These are phyloP conservation scores for Epirrita christyi DNA, from an alignment of 2,888 invertebrate species.

Conservation along the genomic window DNA sequence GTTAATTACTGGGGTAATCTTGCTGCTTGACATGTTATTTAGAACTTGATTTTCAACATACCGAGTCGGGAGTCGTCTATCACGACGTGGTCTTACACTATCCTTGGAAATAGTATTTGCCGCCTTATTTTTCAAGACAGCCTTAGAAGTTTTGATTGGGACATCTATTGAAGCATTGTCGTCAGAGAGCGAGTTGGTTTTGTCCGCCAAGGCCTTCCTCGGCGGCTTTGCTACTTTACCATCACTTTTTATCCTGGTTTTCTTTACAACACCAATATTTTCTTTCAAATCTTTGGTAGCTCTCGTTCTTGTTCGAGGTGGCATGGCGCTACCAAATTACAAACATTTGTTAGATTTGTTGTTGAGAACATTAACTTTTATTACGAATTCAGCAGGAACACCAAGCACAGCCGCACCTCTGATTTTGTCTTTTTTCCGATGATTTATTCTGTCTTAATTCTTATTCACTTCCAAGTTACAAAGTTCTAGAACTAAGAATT, in stretches of 20 bases:
- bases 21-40: slow-evolving; percentile 50
- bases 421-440: too few relatives aligned
- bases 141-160: slow-evolving; percentile 37
- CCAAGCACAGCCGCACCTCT: too few relatives aligned
- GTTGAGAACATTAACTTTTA: background rate
- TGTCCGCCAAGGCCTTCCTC: slow-evolving; percentile 68
- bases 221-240: slow-evolving; percentile 46
- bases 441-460: too few relatives aligned
- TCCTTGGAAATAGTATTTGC: slow-evolving; percentile 25
- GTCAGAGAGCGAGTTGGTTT: slow-evolving; percentile 76
- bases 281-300: slow-evolving; percentile 63
- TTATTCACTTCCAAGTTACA: too few relatives aligned
- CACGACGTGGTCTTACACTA: slow-evolving; percentile 53
- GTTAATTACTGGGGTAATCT: slow-evolving; percentile 31
- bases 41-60: slow-evolving; percentile 55
- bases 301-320: slow-evolving; percentile 64
- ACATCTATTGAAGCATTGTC: slow-evolving; percentile 56
- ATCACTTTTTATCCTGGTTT: slow-evolving; percentile 46
- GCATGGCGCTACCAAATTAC: slow-evolving; percentile 57
- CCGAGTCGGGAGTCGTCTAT: slow-evolving; percentile 60
- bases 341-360: background rate
- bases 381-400: background rate
- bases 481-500: too few relatives aligned
- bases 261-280: slow-evolving; percentile 49
- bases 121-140: slow-evolving; percentile 23